Conservation (phyloP, 1,140 invertebrate genomes). For the Idris sp. region DNA sequence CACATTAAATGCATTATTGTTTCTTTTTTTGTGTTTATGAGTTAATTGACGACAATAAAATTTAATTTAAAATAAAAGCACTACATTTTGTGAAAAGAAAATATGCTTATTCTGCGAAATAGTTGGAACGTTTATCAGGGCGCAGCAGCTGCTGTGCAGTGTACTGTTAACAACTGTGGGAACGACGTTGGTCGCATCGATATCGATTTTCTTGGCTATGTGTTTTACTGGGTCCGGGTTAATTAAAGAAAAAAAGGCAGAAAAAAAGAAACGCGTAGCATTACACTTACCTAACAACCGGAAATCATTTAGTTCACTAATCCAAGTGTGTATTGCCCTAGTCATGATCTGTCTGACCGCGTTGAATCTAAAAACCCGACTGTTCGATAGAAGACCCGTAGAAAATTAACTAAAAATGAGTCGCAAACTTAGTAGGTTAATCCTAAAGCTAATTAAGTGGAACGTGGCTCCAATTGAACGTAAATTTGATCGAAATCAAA, state of each 20-base stretch:
- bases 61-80: neutral
- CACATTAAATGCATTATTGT: too few species aligned
- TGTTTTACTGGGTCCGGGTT: slow-evolving; percentile 42
- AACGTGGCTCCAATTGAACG: slow-evolving; percentile 8
- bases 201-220: slow-evolving; percentile 49
- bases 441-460: slow-evolving; percentile 16
- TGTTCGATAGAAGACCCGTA: slow-evolving; percentile 1
- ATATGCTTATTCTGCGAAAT: slow-evolving; percentile 41
- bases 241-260: slow-evolving; percentile 38
- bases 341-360: neutral
- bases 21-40: too few species aligned
- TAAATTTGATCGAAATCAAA: slow-evolving; percentile 9
- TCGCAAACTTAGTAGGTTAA: slow-evolving; percentile 20
- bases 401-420: slow-evolving; percentile 33
- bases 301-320: slow-evolving; percentile 41
- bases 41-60: too few species aligned
- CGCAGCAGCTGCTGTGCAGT: slow-evolving; percentile 47
- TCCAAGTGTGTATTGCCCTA: slow-evolving; percentile 4
- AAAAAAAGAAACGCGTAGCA: slow-evolving; percentile 9
- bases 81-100: slow-evolving; percentile 15
- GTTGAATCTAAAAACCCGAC: too few species aligned
- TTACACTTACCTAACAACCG: slow-evolving; percentile 34
- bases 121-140: slow-evolving; percentile 54
- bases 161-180: slow-evolving; percentile 55
- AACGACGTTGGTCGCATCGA: slow-evolving; percentile 44